Base-by-base conservation (phyloP, 2,888 invertebrate species). In the Sphinx pinastri region DNA sequence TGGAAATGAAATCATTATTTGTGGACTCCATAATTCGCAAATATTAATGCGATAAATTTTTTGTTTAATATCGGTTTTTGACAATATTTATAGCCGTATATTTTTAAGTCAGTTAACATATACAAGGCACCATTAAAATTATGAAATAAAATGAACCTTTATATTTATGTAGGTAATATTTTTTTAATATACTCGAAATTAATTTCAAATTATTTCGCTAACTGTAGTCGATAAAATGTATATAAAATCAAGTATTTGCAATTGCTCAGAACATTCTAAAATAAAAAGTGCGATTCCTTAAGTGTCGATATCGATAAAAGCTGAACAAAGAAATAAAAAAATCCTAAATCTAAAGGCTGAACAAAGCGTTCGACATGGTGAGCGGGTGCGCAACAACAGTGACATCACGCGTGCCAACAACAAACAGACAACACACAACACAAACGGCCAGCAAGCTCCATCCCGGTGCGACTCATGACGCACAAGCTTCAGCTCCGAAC, bases 361-460 rank as follows among this genome's bases (percentile, higher is more conserved):
- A 47, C 10, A 63, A 47, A 58, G 58, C 58, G 25, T 12, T 25
- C 45, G 60, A 47, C 47, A 60, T n/a, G 60, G 16, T 45, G 25
- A 57, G 25, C 57, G 25, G 57, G 57, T 57, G 57, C 25, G 57
- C 63, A 69, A 67, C 67, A 69, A 67, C 67, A 58, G 14, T 16
- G 58, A 70, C 67, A 59, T 59, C 67, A 72, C 67, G 54, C 31
- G 19, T 52, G 16, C 31, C 67, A 55, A 68, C 55, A 54, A 60
- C 14, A 69, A 14, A 66, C 55, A 69, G 52, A 73, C 72, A 71
- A 71, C 54, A 74, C 73, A 79, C 70, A 76, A 12, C 63, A 63
- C 63, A 58, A 73, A 79, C 73, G 84, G 88, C 88, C 91, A 90
- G 91, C 90, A 91, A 91, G 91, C 91, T 88, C 91, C 91, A 86